These are phyloP conservation scores for Drosophila baimaii DNA, from an alignment of 1,140 invertebrate species.

Conservation along the genomic window DNA sequence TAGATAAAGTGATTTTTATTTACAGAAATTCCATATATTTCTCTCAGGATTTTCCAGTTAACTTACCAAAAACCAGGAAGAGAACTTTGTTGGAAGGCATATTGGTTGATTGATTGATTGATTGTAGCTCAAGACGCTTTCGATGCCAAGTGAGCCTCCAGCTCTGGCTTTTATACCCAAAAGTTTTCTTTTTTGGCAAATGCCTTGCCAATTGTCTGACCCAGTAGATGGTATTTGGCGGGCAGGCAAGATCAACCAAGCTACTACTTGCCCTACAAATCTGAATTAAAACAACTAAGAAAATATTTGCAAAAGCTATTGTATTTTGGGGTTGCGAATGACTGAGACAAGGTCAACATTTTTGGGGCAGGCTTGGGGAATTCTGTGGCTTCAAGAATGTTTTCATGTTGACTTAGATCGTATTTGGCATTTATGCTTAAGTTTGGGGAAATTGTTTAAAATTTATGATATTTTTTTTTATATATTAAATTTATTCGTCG, in stretches of 20 bases:
- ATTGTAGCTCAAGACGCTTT: conserved; percentile 34
- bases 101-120: conserved; percentile 27
- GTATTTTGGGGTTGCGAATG: background rate
- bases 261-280: conserved; percentile 26
- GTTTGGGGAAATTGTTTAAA: no score
- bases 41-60: background rate
- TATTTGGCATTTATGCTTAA: background rate
- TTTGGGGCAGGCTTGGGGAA: conserved; percentile 5
- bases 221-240: conserved; percentile 1
- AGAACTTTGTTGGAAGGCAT: conserved; percentile 62
- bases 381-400: background rate
- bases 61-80: conserved; percentile 61
- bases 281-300: conserved; percentile 45
- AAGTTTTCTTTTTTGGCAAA: conserved; percentile 34
- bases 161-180: conserved; percentile 57
- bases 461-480: no score
- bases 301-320: conserved; percentile 47
- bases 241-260: background rate
- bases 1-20: background rate
- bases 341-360: conserved; percentile 17
- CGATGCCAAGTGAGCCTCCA: conserved; percentile 35
- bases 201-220: conserved; percentile 13
- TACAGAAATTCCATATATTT: no score
- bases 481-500: no score
- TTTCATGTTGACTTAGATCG: conserved; percentile 1